A percentile compares a stretch with the other conserved stretches of the same genome.
Evolutionary conservation across 2,888 invertebrate species (phyloP).

Genomic region (Rhingia campestris): DNA sequence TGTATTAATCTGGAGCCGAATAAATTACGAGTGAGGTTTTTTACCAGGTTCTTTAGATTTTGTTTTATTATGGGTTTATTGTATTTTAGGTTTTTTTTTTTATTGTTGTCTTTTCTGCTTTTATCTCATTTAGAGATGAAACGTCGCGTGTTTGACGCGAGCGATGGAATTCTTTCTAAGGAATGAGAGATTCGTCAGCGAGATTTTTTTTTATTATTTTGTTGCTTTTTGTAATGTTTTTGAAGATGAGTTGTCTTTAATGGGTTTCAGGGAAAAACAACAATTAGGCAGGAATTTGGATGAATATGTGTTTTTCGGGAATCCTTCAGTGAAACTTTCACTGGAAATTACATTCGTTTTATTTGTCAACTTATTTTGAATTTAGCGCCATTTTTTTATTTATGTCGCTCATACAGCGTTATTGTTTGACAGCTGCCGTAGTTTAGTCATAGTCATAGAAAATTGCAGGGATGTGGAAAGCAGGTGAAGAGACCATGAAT

Average conservation of each 20-base stretch:
- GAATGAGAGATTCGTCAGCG: slow-evolving; percentile 51
- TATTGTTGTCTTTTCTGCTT: slow-evolving; percentile 38
- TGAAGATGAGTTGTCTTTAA: slow-evolving; percentile 22
- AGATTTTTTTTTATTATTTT: slow-evolving; percentile 17
- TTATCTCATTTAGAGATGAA: slow-evolving; percentile 64
- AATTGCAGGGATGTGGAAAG: no score
- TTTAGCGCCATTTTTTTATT: no score
- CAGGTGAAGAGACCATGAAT: no score
- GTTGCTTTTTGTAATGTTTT: slow-evolving; percentile 18
- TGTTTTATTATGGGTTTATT: slow-evolving; percentile 24
- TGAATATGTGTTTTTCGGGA: no score
- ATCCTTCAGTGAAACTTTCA: no score
- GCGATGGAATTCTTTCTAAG: slow-evolving; percentile 56
- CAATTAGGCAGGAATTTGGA: no score
- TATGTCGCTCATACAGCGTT: no score
- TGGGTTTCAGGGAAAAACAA: background rate
- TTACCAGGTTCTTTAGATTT: slow-evolving; percentile 23
- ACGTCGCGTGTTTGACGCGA: slow-evolving; percentile 72
- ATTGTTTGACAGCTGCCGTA: no score
- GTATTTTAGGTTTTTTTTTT: slow-evolving; percentile 46
- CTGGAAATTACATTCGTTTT: no score
- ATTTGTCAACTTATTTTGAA: no score
- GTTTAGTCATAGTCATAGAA: no score
- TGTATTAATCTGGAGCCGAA: slow-evolving; percentile 71
- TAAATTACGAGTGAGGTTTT: slow-evolving; percentile 53